Evolutionary conservation across 2,888 invertebrate species (phyloP).

Genomic region (Pachycephus smyrnensis): DNA sequence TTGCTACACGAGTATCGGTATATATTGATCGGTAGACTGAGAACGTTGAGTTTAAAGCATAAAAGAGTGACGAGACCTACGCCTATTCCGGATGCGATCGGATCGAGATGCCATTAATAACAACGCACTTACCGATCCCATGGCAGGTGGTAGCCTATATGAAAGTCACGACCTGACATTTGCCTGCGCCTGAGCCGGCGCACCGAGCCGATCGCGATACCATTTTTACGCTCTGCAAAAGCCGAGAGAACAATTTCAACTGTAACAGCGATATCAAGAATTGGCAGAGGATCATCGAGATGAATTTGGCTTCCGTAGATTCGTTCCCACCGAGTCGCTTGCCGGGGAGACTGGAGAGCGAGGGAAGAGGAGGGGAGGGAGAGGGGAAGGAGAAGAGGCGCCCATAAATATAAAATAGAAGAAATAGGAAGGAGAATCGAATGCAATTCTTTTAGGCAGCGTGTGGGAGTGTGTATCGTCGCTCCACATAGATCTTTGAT

Average conservation of each 20-base stretch:
- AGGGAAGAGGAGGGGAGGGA: not conserved
- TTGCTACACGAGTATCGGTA: not conserved
- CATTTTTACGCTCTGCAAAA: slow-evolving; percentile 47
- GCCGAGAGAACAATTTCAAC: slow-evolving; percentile 46
- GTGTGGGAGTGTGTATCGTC: slow-evolving; percentile 25
- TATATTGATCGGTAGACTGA: not conserved
- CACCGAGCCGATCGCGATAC: slow-evolving; percentile 53
- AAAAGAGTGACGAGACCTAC: slow-evolving; percentile 33
- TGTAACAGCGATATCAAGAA: slow-evolving; percentile 40
- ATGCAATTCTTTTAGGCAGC: slow-evolving; percentile 14
- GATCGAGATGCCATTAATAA: slow-evolving; percentile 60
- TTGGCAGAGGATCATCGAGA: not conserved
- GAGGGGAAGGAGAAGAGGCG: not conserved
- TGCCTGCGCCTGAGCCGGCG: slow-evolving; percentile 53
- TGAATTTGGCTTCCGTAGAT: not conserved
- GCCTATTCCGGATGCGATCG: slow-evolving; percentile 59
- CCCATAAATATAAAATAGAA: not conserved
- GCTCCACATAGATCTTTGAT: slow-evolving; percentile 22
- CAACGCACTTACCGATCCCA: slow-evolving; percentile 61
- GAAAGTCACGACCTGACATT: slow-evolving; percentile 66
- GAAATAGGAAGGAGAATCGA: not conserved
- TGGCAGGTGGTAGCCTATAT: slow-evolving; percentile 62
- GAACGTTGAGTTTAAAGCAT: not conserved
- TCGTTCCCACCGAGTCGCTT: not conserved
- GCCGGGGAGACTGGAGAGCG: not conserved